These are phyloP conservation scores for Podilymbus podiceps DNA, from an alignment of 2,113 vertebrate species.

Conservation along the genomic window DNA sequence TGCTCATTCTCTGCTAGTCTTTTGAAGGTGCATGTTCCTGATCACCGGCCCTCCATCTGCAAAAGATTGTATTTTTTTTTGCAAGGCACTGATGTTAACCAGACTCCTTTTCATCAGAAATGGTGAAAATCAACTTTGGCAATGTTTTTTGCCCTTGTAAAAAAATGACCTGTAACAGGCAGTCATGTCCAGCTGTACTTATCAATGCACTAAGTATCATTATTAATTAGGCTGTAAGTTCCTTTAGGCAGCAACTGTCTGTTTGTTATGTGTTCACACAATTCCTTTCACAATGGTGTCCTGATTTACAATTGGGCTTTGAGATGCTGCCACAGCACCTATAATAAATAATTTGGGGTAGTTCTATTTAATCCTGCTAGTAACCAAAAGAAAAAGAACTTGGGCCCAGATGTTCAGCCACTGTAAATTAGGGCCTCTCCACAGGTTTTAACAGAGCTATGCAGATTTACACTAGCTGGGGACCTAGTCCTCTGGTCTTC, in stretches of 20 bases:
- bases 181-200: not conserved
- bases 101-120: not conserved
- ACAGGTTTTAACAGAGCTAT: not conserved
- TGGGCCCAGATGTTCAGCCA: not conserved
- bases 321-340: not conserved
- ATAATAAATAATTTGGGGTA: constrained; percentile 3
- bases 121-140: not conserved
- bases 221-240: not conserved
- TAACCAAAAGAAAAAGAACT: constrained; percentile 17
- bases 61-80: not conserved
- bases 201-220: not conserved
- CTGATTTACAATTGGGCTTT: not conserved
- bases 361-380: not conserved
- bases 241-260: not conserved
- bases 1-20: not conserved
- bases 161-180: not conserved
- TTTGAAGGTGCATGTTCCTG: constrained; percentile 11
- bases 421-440: constrained; percentile 2
- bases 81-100: not conserved
- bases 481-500: not conserved
- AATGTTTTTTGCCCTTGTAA: not conserved
- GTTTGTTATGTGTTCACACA: not conserved
- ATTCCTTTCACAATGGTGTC: not conserved
- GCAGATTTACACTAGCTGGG: not conserved
- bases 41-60: not conserved